phyloP scores from a whole-genome alignment of 2,797 vertebrate species.

The Enteromius anoplus region DNA sequence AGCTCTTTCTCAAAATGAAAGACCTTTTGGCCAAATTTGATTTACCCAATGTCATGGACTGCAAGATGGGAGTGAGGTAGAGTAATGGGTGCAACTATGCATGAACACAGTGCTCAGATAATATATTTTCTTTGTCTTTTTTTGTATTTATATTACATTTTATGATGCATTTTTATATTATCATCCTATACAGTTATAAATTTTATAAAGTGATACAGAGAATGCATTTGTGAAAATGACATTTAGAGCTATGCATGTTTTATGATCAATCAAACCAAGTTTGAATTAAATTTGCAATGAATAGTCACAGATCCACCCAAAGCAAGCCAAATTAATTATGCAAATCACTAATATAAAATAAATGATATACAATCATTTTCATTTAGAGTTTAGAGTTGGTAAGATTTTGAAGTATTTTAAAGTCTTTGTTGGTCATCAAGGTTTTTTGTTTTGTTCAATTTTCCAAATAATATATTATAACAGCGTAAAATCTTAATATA shows the following conservation, averaged over 20 bases:
- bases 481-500: neutral
- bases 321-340: neutral
- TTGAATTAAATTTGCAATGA: neutral
- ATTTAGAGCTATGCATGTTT: neutral
- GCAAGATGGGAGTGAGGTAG: conserved; percentile 98
- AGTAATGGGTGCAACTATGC: conserved; percentile 24
- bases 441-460: neutral
- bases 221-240: neutral
- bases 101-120: neutral
- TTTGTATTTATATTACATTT: neutral
- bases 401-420: neutral
- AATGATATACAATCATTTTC: neutral
- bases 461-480: neutral
- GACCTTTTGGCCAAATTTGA: conserved; percentile 91
- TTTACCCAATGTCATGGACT: conserved; percentile 95
- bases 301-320: neutral
- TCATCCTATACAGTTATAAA: neutral
- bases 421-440: neutral
- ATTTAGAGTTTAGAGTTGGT: neutral
- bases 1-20: conserved; percentile 90
- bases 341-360: neutral
- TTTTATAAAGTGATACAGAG: neutral
- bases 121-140: neutral
- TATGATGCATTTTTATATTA: neutral
- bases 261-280: neutral